phyloP scores from a whole-genome alignment of 2,797 vertebrate species.

The Scyliorhinus canicula region DNA sequence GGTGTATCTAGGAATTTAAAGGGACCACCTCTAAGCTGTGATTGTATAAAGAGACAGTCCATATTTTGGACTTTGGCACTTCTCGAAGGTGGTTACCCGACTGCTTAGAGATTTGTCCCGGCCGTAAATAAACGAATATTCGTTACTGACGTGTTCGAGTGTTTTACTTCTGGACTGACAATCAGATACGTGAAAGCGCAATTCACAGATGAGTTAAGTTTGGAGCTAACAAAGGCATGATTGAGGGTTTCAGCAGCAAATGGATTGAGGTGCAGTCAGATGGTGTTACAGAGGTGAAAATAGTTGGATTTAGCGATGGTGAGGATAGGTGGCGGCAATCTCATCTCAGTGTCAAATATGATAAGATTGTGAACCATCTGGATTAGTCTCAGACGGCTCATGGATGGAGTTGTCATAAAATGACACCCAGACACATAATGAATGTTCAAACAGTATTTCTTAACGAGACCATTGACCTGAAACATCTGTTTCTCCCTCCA shows the following conservation, averaged over 20 bases:
- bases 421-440: neutral
- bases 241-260: neutral
- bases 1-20: no score
- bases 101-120: no score
- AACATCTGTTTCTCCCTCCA: neutral
- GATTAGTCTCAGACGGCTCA: neutral
- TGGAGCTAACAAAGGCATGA: neutral
- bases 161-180: no score
- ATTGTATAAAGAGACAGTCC: no score
- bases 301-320: neutral
- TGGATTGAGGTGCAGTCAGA: neutral
- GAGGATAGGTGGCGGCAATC: neutral
- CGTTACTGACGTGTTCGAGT: no score
- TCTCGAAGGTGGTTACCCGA: no score
- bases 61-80: no score
- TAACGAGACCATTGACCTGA: neutral
- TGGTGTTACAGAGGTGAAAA: neutral
- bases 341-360: neutral
- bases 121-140: no score
- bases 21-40: no score
- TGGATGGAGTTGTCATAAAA: neutral
- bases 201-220: no score
- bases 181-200: no score
- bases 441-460: neutral
- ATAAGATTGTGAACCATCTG: neutral